Percentiles rank a stretch among this genome's conserved stretches.
phyloP scores from a whole-genome alignment of 1,140 invertebrate genomes.

The Aphelenchoides besseyi region DNA sequence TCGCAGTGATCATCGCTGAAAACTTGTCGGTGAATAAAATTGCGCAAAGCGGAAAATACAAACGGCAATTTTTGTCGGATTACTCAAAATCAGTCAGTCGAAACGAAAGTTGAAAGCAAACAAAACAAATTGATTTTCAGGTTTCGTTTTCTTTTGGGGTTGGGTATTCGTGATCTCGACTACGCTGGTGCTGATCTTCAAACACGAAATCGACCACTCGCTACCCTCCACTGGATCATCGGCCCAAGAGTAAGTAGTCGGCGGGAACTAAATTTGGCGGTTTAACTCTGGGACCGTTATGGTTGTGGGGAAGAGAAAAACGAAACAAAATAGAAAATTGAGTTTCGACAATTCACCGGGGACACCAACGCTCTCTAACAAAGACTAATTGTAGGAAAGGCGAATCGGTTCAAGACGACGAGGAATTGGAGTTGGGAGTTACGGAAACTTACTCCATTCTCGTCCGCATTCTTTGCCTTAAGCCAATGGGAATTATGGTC shows the following conservation, averaged over 20 bases:
- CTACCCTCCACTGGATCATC: conserved; percentile 6
- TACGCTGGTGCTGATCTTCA: conserved; percentile 81
- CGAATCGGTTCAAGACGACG: conserved; percentile 63
- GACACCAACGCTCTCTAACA: too few relatives aligned
- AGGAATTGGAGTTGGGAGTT: conserved; percentile 69
- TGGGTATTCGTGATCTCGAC: conserved; percentile 84
- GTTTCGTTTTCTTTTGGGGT: conserved; percentile 92
- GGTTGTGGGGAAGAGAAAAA: too few relatives aligned
- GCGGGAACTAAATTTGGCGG: too few relatives aligned
- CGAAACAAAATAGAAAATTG: neutral
- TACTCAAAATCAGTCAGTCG: too few relatives aligned
- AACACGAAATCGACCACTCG: conserved; percentile 72
- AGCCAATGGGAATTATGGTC: conserved; percentile 73
- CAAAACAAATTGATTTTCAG: conserved; percentile 64
- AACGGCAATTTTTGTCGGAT: too few relatives aligned
- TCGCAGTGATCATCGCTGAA: neutral
- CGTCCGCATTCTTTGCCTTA: conserved; percentile 78
- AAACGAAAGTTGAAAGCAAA: neutral
- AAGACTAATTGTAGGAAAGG: neutral
- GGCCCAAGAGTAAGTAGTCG: conserved; percentile 9
- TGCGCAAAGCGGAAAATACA: neutral
- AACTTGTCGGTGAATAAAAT: neutral
- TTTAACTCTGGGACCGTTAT: too few relatives aligned
- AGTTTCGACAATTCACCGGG: neutral
- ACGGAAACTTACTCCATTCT: conserved; percentile 79